A percentile compares a stretch with the other conserved stretches of the same genome.
Evolutionary conservation across 1,140 invertebrate species (phyloP).

Genomic region (fruit fly (Drosophila melanogaster)): DNA sequence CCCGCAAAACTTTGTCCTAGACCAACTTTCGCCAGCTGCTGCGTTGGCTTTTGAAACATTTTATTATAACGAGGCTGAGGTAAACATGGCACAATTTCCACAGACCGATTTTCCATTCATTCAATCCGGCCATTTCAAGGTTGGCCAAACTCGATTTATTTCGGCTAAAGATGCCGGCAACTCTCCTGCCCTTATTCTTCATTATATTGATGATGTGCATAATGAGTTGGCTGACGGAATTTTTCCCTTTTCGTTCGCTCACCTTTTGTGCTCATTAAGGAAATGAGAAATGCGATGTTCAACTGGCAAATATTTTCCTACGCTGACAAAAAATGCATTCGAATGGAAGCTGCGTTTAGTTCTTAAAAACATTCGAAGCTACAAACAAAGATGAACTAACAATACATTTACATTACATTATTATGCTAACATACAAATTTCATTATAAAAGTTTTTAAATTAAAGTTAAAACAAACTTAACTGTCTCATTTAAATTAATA

Average conservation of each 20-base stretch:
- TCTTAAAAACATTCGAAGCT: neutral
- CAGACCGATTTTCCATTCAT: conserved; percentile 27
- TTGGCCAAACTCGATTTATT: conserved; percentile 46
- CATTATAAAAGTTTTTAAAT: too few species aligned
- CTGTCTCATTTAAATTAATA: too few species aligned
- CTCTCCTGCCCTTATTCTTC: conserved; percentile 8
- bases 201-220: conserved; percentile 51
- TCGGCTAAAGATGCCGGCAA: conserved; percentile 1
- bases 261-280: conserved; percentile 41
- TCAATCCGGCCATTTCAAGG: conserved; percentile 48
- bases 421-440: too few species aligned
- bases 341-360: neutral
- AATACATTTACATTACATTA: too few species aligned
- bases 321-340: conserved; percentile 21
- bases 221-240: conserved; percentile 24
- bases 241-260: neutral
- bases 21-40: conserved; percentile 69
- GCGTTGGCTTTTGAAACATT: conserved; percentile 67
- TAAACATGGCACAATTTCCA: conserved; percentile 43
- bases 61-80: conserved; percentile 41
- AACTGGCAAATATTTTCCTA: conserved; percentile 24
- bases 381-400: too few species aligned
- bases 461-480: too few species aligned
- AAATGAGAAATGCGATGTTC: conserved; percentile 20
- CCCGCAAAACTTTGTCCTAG: conserved; percentile 76